phyloP scores from a whole-genome alignment of 2,113 vertebrate genomes.

The Pipra filicauda region DNA sequence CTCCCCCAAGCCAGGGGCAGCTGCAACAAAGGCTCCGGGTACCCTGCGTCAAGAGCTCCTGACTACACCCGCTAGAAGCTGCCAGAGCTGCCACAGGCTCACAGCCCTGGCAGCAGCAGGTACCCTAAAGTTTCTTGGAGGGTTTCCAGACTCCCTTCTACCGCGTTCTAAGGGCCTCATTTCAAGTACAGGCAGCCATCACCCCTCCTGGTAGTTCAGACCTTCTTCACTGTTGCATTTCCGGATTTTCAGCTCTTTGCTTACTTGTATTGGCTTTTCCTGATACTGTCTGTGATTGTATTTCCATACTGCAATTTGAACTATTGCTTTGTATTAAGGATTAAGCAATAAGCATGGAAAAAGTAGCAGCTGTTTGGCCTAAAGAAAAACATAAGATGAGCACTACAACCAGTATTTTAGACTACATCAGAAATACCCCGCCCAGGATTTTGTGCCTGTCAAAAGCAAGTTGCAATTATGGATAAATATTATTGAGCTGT shows the following conservation, averaged over 20 bases:
- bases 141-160: neutral
- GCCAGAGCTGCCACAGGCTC: neutral
- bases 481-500: neutral
- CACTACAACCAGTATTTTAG: neutral
- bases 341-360: neutral
- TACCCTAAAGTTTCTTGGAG: neutral
- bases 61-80: rapidly evolving
- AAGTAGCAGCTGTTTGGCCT: neutral
- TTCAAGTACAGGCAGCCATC: neutral
- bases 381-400: neutral
- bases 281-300: neutral
- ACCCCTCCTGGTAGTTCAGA: neutral
- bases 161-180: rapidly evolving
- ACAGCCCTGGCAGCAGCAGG: neutral
- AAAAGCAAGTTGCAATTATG: neutral
- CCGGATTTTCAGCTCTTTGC: neutral
- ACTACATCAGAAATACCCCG: neutral
- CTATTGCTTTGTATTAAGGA: neutral
- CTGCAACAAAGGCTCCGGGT: neutral
- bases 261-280: neutral
- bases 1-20: rapidly evolving
- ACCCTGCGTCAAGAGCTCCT: neutral
- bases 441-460: neutral
- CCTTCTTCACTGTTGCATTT: rapidly evolving
- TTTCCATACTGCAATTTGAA: neutral